Base-by-base conservation (phyloP, 2,888 invertebrate species). In the Lasioglossum oenotherae region DNA sequence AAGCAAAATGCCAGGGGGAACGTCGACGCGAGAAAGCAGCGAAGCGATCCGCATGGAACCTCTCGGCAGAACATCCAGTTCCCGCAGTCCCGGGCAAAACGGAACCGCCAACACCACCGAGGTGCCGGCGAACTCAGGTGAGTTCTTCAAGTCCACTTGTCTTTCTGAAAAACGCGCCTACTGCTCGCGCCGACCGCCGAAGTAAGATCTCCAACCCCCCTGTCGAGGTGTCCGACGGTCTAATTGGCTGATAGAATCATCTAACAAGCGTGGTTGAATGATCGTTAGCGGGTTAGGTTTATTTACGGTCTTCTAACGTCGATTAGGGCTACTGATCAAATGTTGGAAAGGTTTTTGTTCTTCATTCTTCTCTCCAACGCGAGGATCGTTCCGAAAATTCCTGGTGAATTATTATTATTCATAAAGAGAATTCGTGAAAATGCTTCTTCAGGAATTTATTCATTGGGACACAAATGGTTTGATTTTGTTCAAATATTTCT, bases 11-110 rank as follows among this genome's bases (percentile, higher is more conserved):
- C 91, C 89, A 82, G 89, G 88, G 73, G 90, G 88, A 73, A 91
- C 86, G 71, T 87, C 92, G 78, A 90, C 91, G 82, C 88, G 92
- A 77, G 92, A 93, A 79, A 94, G 94, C 91, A 94, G 94, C 91
- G 95, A 95, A 84, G 94, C 93, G 74, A 95, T 95, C 85, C 93
- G 95, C 74, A 94, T 95, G 93, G 95, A 95, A 80, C 94, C 95
- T 23, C 85, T 95, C 31, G 93, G 93, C 67, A 92, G 93, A 83
- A 94, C 94, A n/a, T 94, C 94, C 71, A 94, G 93, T 86, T 93
- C 94, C 4, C 87, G 94, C 19, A 92, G 92, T 80, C 93, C 94
- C 49, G 95, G 94, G 74, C 95, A 94, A 86, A 95, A 94, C 87
- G 95, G 95, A 78, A 95, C 93, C 60, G 94, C 94, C 81, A 95